Percentiles rank a stretch among this genome's conserved stretches.
Conservation (phyloP, 2,888 invertebrate species). For the Ecliptopera silaceata region DNA sequence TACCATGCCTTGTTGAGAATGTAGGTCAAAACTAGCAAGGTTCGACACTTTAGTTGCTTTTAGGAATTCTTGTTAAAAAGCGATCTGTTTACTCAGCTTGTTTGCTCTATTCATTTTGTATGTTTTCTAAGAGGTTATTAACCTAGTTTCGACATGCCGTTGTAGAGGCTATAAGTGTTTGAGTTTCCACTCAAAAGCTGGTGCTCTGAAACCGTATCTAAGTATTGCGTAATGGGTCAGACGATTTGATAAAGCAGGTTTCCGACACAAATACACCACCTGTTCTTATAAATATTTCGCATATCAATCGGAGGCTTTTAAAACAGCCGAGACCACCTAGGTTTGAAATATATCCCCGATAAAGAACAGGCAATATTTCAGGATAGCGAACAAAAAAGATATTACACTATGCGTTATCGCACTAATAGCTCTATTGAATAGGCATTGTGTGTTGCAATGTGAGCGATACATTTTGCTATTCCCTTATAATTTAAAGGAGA, state of each 20-base stretch:
- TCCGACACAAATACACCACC: neutral
- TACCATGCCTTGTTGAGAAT: conserved; percentile 13
- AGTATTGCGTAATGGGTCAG: conserved; percentile 35
- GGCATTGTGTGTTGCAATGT: conserved; percentile 44
- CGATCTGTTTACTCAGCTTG: conserved; percentile 54
- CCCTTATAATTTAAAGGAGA: conserved; percentile 54
- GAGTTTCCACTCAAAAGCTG: conserved; percentile 32
- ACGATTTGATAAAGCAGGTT: conserved; percentile 21
- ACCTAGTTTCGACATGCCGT: conserved; percentile 61
- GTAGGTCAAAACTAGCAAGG: conserved; percentile 30
- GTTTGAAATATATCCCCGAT: conserved; percentile 15
- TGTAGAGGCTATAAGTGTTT: conserved; percentile 34
- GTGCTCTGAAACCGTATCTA: conserved; percentile 25
- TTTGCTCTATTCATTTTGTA: conserved; percentile 54
- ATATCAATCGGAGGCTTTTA: conserved; percentile 6
- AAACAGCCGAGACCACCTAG: conserved; percentile 15
- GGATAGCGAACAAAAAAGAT: conserved; percentile 26
- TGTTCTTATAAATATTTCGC: neutral
- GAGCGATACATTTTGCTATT: conserved; percentile 42
- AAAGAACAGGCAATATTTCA: conserved; percentile 21
- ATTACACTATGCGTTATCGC: conserved; percentile 27
- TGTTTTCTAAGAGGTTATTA: conserved; percentile 69
- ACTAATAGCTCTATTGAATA: conserved; percentile 47
- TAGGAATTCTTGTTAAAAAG: conserved; percentile 28
- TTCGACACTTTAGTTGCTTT: conserved; percentile 25